phyloP scores from a whole-genome alignment of 1,140 invertebrate species.

The Varroa destructor region DNA sequence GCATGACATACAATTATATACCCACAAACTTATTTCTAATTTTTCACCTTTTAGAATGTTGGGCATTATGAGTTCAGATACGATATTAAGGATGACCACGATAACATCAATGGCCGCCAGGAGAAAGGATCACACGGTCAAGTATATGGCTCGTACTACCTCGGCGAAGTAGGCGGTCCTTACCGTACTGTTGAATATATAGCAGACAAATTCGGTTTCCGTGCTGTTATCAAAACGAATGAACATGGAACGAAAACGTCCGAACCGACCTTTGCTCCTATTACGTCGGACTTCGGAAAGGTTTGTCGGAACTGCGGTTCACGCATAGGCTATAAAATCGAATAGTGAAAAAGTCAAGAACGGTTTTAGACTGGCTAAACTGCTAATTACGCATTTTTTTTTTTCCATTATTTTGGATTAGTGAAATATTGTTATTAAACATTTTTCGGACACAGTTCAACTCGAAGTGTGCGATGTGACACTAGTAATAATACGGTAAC shows the following conservation, averaged over 20 bases:
- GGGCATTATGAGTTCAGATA: slow-evolving; percentile 22
- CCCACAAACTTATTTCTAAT: too few relatives aligned
- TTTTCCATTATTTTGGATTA: too few relatives aligned
- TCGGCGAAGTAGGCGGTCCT: not conserved
- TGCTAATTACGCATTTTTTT: too few relatives aligned
- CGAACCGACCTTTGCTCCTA: slow-evolving; percentile 14
- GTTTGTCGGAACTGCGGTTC: too few relatives aligned
- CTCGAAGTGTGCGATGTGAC: too few relatives aligned
- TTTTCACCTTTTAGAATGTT: not conserved
- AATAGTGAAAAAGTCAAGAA: too few relatives aligned
- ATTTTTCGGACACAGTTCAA: too few relatives aligned
- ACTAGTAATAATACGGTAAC: too few relatives aligned
- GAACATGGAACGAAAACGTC: slow-evolving; percentile 14
- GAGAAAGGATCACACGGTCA: slow-evolving; percentile 6
- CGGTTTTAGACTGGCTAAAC: too few relatives aligned
- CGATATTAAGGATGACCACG: slow-evolving; percentile 22
- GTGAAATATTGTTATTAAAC: too few relatives aligned
- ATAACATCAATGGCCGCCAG: slow-evolving; percentile 18
- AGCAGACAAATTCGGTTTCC: slow-evolving; percentile 22
- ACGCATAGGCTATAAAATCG: too few relatives aligned
- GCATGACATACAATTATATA: too few relatives aligned
- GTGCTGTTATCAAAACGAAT: slow-evolving; percentile 13
- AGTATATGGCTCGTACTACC: slow-evolving; percentile 16
- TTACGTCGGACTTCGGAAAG: slow-evolving; percentile 12
- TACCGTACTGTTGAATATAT: slow-evolving; percentile 11